A percentile compares a stretch with the other conserved stretches of the same genome.
phyloP scores from a whole-genome alignment of 2,797 vertebrate species.

The Picus viridis region DNA sequence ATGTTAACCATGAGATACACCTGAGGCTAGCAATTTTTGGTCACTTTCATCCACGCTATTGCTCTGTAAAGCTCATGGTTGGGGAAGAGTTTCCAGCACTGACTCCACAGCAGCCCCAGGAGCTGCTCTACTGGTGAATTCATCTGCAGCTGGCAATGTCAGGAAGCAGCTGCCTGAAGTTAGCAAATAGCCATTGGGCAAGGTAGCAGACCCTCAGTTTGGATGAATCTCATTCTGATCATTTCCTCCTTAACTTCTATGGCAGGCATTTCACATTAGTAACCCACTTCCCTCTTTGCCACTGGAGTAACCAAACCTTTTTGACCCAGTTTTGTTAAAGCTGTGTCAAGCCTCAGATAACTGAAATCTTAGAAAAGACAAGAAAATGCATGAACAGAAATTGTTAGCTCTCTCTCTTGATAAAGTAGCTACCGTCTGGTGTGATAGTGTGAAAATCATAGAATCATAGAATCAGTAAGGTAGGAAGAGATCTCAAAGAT shows the following conservation, averaged over 20 bases:
- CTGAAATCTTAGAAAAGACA: background rate
- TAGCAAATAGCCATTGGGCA: rapidly evolving
- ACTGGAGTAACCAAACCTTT: background rate
- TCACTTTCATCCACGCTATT: background rate
- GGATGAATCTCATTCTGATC: background rate
- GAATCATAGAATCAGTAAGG: no score
- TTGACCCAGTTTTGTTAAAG: background rate
- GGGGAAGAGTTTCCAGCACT: background rate
- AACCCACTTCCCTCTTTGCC: background rate
- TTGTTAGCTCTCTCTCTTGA: background rate
- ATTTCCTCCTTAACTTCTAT: background rate
- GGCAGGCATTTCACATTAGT: rapidly evolving
- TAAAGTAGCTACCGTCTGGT: background rate
- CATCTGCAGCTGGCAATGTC: background rate
- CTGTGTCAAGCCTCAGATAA: background rate
- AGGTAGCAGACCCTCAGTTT: background rate
- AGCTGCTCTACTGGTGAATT: background rate
- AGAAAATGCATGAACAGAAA: background rate
- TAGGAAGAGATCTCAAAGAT: no score
- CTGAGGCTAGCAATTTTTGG: background rate
- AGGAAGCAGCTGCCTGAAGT: background rate
- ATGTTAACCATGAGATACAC: background rate
- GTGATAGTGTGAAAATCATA: background rate
- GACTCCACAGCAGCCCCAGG: background rate
- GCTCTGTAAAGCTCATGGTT: background rate